These are phyloP conservation scores for Drosophila varians DNA, from an alignment of 1,140 invertebrate genomes.

Conservation along the genomic window DNA sequence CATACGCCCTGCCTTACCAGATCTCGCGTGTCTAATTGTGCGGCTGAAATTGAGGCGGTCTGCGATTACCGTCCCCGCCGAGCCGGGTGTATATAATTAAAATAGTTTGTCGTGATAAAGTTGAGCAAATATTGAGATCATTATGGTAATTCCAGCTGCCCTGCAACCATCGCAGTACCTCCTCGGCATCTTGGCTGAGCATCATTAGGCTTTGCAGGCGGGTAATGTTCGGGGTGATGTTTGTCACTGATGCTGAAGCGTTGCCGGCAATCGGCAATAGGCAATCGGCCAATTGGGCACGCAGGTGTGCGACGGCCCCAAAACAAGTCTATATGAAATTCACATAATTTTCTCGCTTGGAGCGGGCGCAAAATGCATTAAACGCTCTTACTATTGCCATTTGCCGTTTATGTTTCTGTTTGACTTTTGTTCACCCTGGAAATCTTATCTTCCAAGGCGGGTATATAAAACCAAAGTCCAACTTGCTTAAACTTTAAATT, in stretches of 20 bases:
- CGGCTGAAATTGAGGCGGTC: constrained; percentile 34
- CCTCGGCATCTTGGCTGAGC: constrained; percentile 55
- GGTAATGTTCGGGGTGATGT: constrained; percentile 18
- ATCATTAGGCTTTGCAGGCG: constrained; percentile 60
- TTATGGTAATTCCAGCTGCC: constrained; percentile 72
- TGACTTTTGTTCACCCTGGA: constrained; percentile 26
- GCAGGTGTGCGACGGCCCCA: constrained; percentile 67
- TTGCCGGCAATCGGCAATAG: constrained; percentile 21
- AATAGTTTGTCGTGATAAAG: constrained; percentile 74
- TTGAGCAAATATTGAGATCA: constrained; percentile 80
- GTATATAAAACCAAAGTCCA: not conserved
- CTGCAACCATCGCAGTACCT: constrained; percentile 28
- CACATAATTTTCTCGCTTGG: constrained; percentile 72
- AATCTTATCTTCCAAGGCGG: not conserved
- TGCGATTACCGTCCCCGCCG: constrained; percentile 21
- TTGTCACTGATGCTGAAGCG: constrained; percentile 62
- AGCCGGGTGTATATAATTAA: constrained; percentile 67
- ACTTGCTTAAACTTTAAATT: not conserved
- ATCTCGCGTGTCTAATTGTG: constrained; percentile 76
- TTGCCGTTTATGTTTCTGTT: constrained; percentile 11
- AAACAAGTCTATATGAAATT: constrained; percentile 51
- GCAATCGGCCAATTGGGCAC: constrained; percentile 56
- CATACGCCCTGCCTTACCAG: constrained; percentile 69
- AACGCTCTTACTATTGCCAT: constrained; percentile 49
- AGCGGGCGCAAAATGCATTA: constrained; percentile 74